phyloP scores from a whole-genome alignment of 2,113 vertebrate genomes.

The Pedetes capensis region DNA sequence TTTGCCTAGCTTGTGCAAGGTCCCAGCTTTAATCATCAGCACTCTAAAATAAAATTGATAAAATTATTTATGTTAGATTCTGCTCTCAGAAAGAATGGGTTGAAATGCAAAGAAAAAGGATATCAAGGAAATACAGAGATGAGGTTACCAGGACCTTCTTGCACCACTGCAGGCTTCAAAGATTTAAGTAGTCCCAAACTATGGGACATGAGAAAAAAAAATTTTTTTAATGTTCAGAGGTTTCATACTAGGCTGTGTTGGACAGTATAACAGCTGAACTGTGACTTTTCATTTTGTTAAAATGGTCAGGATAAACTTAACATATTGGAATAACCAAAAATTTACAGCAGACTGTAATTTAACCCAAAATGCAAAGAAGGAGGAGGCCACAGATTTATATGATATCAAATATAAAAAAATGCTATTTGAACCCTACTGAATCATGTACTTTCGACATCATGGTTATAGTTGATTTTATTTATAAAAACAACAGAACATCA shows the following conservation, averaged over 20 bases:
- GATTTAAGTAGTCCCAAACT: neutral
- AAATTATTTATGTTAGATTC: no score
- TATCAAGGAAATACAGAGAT: neutral
- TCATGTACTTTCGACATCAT: neutral
- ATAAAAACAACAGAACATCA: neutral
- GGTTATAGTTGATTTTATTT: neutral
- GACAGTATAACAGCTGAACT: neutral
- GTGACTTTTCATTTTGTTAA: neutral
- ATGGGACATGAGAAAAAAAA: neutral
- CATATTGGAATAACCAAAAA: no score
- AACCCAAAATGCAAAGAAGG: neutral
- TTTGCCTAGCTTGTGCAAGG: no score
- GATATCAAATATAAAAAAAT: neutral
- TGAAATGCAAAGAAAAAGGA: rapidly evolving
- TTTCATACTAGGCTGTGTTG: neutral
- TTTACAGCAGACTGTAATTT: neutral
- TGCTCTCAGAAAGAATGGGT: no score
- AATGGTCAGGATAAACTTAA: no score
- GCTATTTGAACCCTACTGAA: neutral
- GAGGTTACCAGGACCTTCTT: neutral
- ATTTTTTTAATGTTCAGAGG: neutral
- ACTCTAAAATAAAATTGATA: no score
- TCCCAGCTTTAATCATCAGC: no score
- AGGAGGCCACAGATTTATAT: neutral
- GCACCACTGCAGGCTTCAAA: rapidly evolving